Conservation (phyloP, 2,113 vertebrate genomes). For the Naja naja region DNA sequence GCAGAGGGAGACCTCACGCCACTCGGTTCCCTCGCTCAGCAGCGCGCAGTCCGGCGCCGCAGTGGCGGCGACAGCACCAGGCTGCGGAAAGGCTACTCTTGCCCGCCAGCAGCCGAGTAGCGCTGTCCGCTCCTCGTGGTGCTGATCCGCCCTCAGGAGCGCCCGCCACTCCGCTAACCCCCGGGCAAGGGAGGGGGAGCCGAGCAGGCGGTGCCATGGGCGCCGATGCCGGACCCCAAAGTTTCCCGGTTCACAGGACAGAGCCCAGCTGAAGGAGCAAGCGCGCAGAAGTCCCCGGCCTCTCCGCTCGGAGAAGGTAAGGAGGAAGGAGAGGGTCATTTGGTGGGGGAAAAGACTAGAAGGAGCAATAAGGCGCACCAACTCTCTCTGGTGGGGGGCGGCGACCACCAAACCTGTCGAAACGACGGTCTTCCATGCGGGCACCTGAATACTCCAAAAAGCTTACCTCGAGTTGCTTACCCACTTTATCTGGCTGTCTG, state of each 20-base stretch:
- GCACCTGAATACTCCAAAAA: not conserved
- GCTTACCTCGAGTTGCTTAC: not conserved
- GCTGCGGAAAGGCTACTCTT: not conserved
- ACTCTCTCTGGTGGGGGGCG: not conserved
- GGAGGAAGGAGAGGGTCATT: not conserved
- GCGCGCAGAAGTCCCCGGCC: not conserved
- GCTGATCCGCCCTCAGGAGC: not conserved
- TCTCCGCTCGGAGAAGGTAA: constrained; percentile 16
- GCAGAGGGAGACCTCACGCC: not conserved
- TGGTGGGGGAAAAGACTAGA: too few relatives aligned
- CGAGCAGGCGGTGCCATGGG: constrained; percentile 10
- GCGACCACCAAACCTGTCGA: not conserved
- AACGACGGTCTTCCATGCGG: not conserved
- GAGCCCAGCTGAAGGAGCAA: not conserved
- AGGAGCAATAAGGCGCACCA: not conserved
- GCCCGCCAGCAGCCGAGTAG: not conserved
- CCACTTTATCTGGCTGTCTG: not conserved
- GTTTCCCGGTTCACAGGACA: not conserved
- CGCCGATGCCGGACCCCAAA: not conserved
- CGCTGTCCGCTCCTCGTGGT: constrained; percentile 24
- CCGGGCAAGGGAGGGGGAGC: not conserved
- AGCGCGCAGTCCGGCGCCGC: constrained; percentile 4
- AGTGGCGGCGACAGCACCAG: not conserved
- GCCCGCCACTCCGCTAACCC: not conserved
- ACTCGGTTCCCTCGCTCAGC: not conserved